Percentiles rank a stretch among this genome's conserved stretches.
Conservation (phyloP, 2,113 vertebrate genomes). For the Haliaeetus leucogaster region DNA sequence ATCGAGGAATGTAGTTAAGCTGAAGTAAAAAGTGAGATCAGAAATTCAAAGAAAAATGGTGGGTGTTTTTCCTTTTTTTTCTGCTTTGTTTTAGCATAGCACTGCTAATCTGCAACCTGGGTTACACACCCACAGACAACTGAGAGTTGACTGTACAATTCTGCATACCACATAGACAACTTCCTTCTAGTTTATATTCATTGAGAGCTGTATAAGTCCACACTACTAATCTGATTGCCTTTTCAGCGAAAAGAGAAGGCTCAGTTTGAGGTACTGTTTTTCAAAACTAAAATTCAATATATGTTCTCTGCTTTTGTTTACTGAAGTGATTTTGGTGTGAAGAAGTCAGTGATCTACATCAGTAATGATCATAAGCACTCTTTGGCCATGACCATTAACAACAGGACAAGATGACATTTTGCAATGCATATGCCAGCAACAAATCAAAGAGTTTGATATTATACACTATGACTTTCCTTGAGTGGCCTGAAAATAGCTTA, state of each 20-base stretch:
- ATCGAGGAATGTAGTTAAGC: background rate
- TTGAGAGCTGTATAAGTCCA: background rate
- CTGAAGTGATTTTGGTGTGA: constrained; percentile 3
- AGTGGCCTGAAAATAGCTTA: background rate
- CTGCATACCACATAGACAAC: constrained; percentile 1
- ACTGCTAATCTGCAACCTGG: constrained; percentile 57
- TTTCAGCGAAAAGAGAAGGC: constrained; percentile 4
- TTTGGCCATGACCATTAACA: background rate
- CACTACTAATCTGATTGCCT: background rate
- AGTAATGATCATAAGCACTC: background rate
- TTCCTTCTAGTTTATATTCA: constrained; percentile 43
- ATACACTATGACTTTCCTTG: background rate
- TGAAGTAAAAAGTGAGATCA: constrained; percentile 25
- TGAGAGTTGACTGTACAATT: constrained; percentile 18
- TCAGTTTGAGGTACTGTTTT: background rate
- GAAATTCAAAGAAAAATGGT: constrained; percentile 46
- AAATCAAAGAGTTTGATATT: background rate
- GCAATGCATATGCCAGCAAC: background rate
- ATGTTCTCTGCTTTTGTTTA: background rate
- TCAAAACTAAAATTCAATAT: background rate
- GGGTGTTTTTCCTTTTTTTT: constrained; percentile 44
- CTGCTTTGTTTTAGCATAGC: constrained; percentile 53
- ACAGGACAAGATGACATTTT: background rate
- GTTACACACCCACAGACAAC: constrained; percentile 55
- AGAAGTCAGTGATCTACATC: background rate